These are phyloP conservation scores for Orcinus orca DNA, from an alignment of 2,113 vertebrate species.

Conservation along the genomic window DNA sequence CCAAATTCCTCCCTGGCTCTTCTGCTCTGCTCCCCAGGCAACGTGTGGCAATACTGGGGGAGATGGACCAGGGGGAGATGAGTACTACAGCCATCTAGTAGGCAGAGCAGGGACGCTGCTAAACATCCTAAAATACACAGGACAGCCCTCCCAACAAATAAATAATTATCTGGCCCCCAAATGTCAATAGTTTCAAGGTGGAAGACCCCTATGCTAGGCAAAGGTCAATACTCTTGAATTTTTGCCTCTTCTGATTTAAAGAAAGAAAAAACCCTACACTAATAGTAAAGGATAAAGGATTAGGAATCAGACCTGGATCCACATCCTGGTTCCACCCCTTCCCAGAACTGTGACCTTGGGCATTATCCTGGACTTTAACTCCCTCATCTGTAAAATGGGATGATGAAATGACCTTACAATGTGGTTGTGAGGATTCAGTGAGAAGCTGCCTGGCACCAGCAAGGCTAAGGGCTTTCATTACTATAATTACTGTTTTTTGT, in stretches of 20 bases:
- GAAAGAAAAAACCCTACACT: neutral
- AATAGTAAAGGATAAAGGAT: neutral
- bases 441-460: neutral
- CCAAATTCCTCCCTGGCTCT: neutral
- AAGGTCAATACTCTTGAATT: neutral
- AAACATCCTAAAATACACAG: neutral
- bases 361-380: neutral
- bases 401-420: neutral
- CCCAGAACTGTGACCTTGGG: neutral
- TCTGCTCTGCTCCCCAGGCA: neutral
- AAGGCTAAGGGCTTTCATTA: neutral
- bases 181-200: neutral
- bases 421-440: neutral
- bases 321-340: neutral
- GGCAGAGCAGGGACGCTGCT: neutral
- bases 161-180: neutral
- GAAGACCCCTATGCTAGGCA: neutral
- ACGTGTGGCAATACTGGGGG: neutral
- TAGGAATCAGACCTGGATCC: neutral
- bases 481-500: neutral
- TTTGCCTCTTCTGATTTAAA: neutral
- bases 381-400: neutral
- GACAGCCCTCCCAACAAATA: neutral
- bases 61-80: accelerated
- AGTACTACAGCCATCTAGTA: neutral